Evolutionary conservation across 2,113 vertebrate genomes (phyloP).

Genomic region (Balaenoptera acutorostrata): DNA sequence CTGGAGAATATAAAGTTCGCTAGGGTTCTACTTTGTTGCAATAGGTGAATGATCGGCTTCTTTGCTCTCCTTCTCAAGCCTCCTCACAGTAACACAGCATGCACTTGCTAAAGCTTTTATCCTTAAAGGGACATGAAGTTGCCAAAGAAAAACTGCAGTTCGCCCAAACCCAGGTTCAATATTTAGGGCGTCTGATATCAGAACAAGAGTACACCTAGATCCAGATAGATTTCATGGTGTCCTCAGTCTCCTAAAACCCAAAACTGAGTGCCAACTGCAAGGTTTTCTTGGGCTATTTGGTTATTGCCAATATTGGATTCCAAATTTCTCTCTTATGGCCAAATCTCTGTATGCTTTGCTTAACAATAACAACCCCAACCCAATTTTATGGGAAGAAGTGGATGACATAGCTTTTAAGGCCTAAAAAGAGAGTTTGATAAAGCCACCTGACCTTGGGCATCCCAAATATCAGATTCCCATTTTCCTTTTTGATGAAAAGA

Average conservation of each 20-base stretch:
- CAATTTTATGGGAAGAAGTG: not conserved
- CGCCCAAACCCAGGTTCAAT: not conserved
- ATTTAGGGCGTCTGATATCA: not conserved
- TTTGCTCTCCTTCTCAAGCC: not conserved
- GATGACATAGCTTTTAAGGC: not conserved
- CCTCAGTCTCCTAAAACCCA: not conserved
- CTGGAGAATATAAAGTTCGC: not conserved
- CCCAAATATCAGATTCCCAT: not conserved
- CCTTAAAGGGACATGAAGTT: not conserved
- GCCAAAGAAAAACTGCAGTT: not conserved
- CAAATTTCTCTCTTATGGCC: not conserved
- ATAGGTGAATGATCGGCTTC: not conserved
- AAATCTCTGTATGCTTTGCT: not conserved
- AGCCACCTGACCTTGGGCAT: not conserved
- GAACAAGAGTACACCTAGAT: not conserved
- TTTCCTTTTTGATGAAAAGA: not conserved
- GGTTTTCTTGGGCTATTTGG: not conserved
- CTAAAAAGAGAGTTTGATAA: not conserved
- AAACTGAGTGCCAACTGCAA: not conserved
- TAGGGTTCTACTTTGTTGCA: not conserved
- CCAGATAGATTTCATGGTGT: not conserved
- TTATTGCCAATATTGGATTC: not conserved
- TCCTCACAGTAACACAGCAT: not conserved
- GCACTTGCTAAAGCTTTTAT: not conserved
- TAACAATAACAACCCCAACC: not conserved